These are phyloP conservation scores for Dromococcyx pavoninus DNA, from an alignment of 2,797 vertebrate genomes.

Conservation along the genomic window DNA sequence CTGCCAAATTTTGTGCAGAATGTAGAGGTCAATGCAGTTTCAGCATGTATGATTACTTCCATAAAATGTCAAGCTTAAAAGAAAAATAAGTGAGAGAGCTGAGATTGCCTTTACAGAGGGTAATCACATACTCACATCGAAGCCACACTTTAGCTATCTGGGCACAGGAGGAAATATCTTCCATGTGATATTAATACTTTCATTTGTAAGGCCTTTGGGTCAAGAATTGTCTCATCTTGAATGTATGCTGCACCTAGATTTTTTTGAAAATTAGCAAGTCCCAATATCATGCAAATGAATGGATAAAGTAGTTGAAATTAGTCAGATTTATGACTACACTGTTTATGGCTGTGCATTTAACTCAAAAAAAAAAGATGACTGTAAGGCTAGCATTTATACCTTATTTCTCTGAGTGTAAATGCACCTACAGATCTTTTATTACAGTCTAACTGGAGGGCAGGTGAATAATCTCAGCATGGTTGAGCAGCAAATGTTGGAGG, in stretches of 20 bases:
- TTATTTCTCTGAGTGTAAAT: constrained; percentile 64
- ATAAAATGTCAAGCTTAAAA: neutral
- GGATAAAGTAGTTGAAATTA: neutral
- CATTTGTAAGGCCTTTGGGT: neutral
- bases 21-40: neutral
- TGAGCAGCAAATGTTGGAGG: constrained; percentile 75
- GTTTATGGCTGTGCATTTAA: constrained; percentile 17
- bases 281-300: neutral
- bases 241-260: neutral
- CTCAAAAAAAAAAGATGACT: constrained; percentile 17
- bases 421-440: constrained; percentile 69
- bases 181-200: neutral
- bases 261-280: neutral
- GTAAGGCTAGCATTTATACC: constrained; percentile 44
- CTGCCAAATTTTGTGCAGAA: neutral
- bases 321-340: neutral
- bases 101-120: neutral
- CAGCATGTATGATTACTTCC: neutral
- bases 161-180: neutral
- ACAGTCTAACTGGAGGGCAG: constrained; percentile 70
- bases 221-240: neutral
- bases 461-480: constrained; percentile 73
- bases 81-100: neutral
- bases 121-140: neutral
- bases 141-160: neutral